These are phyloP conservation scores for Hydrochoerus hydrochaeris DNA, from an alignment of 2,113 vertebrate species.

Conservation along the genomic window DNA sequence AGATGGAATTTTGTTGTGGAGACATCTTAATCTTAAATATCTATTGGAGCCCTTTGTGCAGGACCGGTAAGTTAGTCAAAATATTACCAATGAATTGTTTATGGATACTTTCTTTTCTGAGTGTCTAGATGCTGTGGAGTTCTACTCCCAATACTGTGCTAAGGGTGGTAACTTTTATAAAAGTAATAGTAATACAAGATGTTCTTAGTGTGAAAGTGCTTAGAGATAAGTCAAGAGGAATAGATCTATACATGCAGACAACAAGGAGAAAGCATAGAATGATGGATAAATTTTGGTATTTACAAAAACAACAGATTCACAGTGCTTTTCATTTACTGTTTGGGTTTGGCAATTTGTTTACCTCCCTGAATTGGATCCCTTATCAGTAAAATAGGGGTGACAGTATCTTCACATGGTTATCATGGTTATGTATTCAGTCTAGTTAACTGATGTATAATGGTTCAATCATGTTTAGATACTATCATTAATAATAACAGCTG, in stretches of 20 bases:
- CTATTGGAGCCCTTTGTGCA: neutral
- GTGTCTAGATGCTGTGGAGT: neutral
- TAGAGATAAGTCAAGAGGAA: neutral
- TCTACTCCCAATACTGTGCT: neutral
- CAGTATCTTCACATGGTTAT: neutral
- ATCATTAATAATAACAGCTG: neutral
- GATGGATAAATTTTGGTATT: neutral
- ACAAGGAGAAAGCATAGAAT: neutral
- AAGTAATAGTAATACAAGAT: neutral
- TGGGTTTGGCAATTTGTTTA: conserved; percentile 6
- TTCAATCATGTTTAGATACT: conserved; percentile 17
- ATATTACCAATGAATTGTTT: neutral
- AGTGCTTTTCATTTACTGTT: neutral
- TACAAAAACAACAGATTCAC: neutral
- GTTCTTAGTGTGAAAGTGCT: neutral
- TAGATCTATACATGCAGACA: neutral
- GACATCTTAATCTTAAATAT: neutral
- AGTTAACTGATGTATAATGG: neutral
- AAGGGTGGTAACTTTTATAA: neutral
- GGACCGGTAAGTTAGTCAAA: neutral
- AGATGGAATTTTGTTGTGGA: conserved; percentile 18
- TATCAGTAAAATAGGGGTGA: neutral
- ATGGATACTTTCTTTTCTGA: neutral
- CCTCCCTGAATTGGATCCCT: neutral
- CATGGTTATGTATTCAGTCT: neutral